Evolutionary conservation across 1,140 invertebrate genomes (phyloP), one percentile per base, ranked within the genome.

Genomic region (Vanessa tameamea): DNA sequence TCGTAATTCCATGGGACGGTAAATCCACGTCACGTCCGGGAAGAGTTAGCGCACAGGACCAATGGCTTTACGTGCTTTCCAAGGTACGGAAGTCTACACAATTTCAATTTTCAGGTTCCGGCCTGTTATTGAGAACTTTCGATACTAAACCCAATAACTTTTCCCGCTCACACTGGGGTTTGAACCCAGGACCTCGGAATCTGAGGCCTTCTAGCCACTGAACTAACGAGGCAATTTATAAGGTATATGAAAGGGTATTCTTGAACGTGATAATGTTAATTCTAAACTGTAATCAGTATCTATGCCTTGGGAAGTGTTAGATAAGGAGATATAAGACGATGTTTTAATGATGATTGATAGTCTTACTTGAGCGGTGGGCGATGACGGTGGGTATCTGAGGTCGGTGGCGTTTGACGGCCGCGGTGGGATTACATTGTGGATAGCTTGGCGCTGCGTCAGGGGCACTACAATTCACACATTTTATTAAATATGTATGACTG

Each of bases 361-460:
- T 50, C 82, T 86, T 69, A 89, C 87, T 79, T 87, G 84, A 55
- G 82, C 81, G 53, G 86, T 84, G 69, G 89, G 82, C 48, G 82
- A 76, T 13, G 81, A 73, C 20, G 82, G 72, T 16, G 80, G 61
- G 70, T 84, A 78, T 76, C 82, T 76, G 16, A 78, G 72, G 63
- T 87, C 86, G 12, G 80, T 82, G 3, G 87, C 81, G 75, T 88
- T 88, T 16, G 84, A 83, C 12, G 83, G 87, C 53, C 89, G 91
- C n/a, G 94, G 94, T 61, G 93, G 94, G 83, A 95, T 94, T 75
- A 95, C 94, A 77, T 95, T 95, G 81, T 94, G 93, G 72, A 95
- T 95, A 6, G 94, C 93, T 70, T 93, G 89, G 26, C 94, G 93
- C 51, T 79, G 78, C 15, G 92, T 93, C 67, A 93, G 76, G 47